phyloP scores from a whole-genome alignment of 2,888 invertebrate species.

The Drosophila pseudotalamancana region DNA sequence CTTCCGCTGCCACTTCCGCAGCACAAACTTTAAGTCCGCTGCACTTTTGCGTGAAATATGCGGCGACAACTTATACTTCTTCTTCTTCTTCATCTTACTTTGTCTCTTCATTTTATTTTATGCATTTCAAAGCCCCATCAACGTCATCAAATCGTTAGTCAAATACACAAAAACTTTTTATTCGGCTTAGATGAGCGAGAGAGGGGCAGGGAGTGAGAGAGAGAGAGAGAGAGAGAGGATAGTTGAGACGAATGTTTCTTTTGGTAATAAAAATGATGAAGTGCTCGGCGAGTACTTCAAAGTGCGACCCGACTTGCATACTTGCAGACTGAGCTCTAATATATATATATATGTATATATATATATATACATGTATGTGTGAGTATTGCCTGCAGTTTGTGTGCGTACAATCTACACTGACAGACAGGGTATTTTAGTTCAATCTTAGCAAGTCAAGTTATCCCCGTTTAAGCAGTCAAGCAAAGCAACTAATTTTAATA shows the following conservation, averaged over 20 bases:
- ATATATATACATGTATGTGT: slow-evolving; percentile 5
- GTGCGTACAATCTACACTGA: background rate
- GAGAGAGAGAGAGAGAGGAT: background rate
- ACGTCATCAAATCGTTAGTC: slow-evolving; percentile 76
- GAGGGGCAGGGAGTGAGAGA: background rate
- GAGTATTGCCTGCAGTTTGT: slow-evolving; percentile 7
- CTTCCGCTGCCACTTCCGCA: slow-evolving; percentile 36
- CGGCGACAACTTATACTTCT: slow-evolving; percentile 15
- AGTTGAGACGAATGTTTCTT: slow-evolving; percentile 1
- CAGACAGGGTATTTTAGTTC: background rate
- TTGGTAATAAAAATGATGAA: slow-evolving; percentile 77
- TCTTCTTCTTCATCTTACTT: background rate
- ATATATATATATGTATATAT: slow-evolving; percentile 1
- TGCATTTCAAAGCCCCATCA: slow-evolving; percentile 70
- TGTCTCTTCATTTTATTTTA: background rate
- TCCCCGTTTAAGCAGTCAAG: background rate
- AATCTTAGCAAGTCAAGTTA: background rate
- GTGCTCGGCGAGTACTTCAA: slow-evolving; percentile 52
- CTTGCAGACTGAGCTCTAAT: slow-evolving; percentile 4
- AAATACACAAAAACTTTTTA: slow-evolving; percentile 50
- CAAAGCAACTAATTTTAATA: no score
- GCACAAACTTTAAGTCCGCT: slow-evolving; percentile 49
- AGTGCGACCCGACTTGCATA: slow-evolving; percentile 49
- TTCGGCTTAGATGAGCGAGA: slow-evolving; percentile 12
- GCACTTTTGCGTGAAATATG: slow-evolving; percentile 49